Percentiles rank a stretch among this genome's conserved stretches.
These are phyloP conservation scores for Selenia dentaria DNA, from an alignment of 2,888 invertebrate genomes.

Conservation along the genomic window DNA sequence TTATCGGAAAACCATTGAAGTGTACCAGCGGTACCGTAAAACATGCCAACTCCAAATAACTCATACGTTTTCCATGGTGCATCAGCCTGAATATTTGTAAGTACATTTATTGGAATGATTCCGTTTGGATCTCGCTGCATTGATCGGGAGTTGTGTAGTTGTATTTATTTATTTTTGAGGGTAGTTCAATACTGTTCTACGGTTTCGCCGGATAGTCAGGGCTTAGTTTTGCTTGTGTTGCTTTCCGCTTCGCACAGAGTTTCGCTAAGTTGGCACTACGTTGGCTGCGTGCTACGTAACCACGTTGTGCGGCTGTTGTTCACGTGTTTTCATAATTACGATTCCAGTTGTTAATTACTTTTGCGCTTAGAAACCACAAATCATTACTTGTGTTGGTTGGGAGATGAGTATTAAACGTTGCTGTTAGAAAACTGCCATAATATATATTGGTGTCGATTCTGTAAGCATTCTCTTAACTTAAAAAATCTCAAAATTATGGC, in stretches of 20 bases:
- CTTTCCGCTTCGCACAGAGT: slow-evolving; percentile 3
- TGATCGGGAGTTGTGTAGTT: slow-evolving; percentile 2
- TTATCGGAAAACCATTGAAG: no score
- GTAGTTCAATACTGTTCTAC: slow-evolving; percentile 7
- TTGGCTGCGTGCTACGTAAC: slow-evolving; percentile 1
- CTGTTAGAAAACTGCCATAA: no score
- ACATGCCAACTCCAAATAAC: no score
- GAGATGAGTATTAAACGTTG: no score
- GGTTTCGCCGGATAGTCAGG: slow-evolving; percentile 4
- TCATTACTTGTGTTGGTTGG: no score
- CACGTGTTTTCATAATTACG: slow-evolving; percentile 12
- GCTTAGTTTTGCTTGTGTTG: slow-evolving; percentile 12
- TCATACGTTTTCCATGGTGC: no score
- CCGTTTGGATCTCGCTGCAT: slow-evolving; percentile 5
- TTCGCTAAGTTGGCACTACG: background rate
- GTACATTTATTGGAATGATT: slow-evolving; percentile 19
- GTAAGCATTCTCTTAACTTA: no score
- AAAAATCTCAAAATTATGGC: no score
- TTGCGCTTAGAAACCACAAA: slow-evolving; percentile 1
- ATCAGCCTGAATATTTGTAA: slow-evolving; percentile 3
- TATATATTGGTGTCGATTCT: no score
- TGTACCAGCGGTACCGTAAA: no score
- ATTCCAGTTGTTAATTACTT: slow-evolving; percentile 8
- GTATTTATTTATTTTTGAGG: slow-evolving; percentile 8
- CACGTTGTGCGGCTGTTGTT: background rate